A percentile compares a stretch with the other conserved stretches of the same genome.
phyloP scores from a whole-genome alignment of 2,888 invertebrate species.

The Tiliacea aurago region DNA sequence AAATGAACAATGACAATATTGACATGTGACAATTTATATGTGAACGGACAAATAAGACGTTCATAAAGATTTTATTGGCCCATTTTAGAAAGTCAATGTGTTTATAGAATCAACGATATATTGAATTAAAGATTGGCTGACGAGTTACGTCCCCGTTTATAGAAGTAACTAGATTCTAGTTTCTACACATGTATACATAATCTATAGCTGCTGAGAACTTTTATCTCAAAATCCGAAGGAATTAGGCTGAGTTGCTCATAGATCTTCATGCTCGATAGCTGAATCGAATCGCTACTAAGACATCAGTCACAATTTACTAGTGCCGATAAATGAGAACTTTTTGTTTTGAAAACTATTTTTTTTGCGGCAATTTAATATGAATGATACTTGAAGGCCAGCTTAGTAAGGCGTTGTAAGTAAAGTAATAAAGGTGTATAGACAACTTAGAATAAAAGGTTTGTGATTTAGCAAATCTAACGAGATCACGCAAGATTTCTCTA shows the following conservation, averaged over 20 bases:
- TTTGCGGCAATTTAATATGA: slow-evolving; percentile 5
- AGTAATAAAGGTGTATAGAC: neutral
- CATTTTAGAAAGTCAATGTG: slow-evolving; percentile 48
- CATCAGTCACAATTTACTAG: slow-evolving; percentile 21
- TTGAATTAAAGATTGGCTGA: slow-evolving; percentile 52
- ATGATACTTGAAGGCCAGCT: neutral
- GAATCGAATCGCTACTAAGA: slow-evolving; percentile 29
- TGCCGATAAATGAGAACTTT: slow-evolving; percentile 7
- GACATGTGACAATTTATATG: too few relatives aligned
- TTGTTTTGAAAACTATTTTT: neutral
- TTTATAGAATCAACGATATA: slow-evolving; percentile 27
- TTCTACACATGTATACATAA: slow-evolving; percentile 36
- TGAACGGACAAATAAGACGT: slow-evolving; percentile 25
- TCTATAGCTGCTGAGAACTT: too few relatives aligned
- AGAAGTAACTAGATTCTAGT: neutral
- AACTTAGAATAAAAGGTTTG: neutral
- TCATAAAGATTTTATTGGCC: slow-evolving; percentile 22
- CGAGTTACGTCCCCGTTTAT: slow-evolving; percentile 28
- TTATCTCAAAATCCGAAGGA: too few relatives aligned
- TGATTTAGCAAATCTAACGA: neutral
- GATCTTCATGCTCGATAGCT: too few relatives aligned
- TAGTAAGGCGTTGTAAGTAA: neutral
- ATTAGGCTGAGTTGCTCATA: too few relatives aligned
- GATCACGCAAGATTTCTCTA: neutral
- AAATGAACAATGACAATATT: neutral